These are phyloP conservation scores for Siniperca scherzeri DNA, from an alignment of 2,797 vertebrate genomes.

Conservation along the genomic window DNA sequence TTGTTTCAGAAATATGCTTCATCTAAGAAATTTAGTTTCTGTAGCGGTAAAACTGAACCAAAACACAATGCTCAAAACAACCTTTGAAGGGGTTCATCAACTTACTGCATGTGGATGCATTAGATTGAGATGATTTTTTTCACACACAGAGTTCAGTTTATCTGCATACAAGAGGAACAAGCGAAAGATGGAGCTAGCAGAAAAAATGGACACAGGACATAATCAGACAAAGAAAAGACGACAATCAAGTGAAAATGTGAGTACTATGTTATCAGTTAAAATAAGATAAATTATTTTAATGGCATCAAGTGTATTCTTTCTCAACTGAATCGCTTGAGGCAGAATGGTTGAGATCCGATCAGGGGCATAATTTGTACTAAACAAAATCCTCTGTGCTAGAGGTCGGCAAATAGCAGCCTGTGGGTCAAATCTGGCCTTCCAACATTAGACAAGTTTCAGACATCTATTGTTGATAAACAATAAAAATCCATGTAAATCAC, in stretches of 20 bases:
- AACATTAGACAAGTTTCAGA: background rate
- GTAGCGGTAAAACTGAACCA: background rate
- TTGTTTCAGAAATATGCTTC: constrained; percentile 21
- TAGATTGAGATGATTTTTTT: constrained; percentile 34
- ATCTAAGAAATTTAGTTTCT: background rate
- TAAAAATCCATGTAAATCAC: background rate
- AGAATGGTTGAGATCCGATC: background rate
- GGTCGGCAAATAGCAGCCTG: background rate
- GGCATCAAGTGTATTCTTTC: background rate
- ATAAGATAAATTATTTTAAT: background rate
- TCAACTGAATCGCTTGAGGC: background rate
- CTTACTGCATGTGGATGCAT: background rate
- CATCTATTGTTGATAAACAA: background rate
- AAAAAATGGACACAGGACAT: constrained; percentile 94
- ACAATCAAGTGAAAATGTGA: constrained; percentile 96
- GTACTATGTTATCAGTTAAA: constrained; percentile 60
- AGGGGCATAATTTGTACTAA: background rate
- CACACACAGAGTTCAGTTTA: constrained; percentile 94
- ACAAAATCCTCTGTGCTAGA: background rate
- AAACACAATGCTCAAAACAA: background rate
- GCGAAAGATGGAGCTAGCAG: constrained; percentile 97
- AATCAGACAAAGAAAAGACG: constrained; percentile 94
- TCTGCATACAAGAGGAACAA: constrained; percentile 99
- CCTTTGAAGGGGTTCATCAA: background rate
- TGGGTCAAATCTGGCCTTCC: background rate